Conservation (phyloP, 2,888 invertebrate genomes). For the Cheilosia pagana region DNA sequence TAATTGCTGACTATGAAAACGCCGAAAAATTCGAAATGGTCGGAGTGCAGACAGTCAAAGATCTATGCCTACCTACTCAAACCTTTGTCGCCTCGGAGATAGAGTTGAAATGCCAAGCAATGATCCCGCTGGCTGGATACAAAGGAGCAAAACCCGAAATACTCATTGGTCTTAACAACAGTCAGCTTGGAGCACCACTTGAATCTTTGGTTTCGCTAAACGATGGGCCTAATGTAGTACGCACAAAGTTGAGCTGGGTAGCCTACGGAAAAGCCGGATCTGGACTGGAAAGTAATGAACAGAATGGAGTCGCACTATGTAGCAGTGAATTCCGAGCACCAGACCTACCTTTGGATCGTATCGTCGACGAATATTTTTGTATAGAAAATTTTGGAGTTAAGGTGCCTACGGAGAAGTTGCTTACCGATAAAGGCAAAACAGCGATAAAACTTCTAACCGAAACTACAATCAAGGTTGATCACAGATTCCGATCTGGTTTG, state of each 20-base stretch:
- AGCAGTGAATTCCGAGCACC: constrained; percentile 6
- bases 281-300: constrained; percentile 3
- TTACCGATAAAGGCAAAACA: too few species aligned
- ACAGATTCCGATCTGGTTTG: too few species aligned
- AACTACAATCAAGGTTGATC: too few species aligned
- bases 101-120: too few species aligned
- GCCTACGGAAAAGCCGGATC: constrained; percentile 4
- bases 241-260: constrained; percentile 62
- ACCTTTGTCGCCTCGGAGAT: too few species aligned
- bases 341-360: too few species aligned
- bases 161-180: constrained; percentile 51
- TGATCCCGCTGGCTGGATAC: not conserved
- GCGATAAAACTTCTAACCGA: too few species aligned
- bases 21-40: not conserved
- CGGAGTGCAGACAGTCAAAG: not conserved
- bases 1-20: constrained; percentile 8
- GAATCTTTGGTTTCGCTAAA: not conserved
- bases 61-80: not conserved
- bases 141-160: constrained; percentile 24
- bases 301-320: constrained; percentile 11
- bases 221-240: constrained; percentile 57
- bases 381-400: too few species aligned
- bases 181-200: constrained; percentile 23
- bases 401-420: too few species aligned
- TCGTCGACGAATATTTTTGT: too few species aligned